These are phyloP conservation scores for Geodia barretti DNA, from an alignment of 37 sponge, comb jelly and placozoan genomes.

Conservation along the genomic window DNA sequence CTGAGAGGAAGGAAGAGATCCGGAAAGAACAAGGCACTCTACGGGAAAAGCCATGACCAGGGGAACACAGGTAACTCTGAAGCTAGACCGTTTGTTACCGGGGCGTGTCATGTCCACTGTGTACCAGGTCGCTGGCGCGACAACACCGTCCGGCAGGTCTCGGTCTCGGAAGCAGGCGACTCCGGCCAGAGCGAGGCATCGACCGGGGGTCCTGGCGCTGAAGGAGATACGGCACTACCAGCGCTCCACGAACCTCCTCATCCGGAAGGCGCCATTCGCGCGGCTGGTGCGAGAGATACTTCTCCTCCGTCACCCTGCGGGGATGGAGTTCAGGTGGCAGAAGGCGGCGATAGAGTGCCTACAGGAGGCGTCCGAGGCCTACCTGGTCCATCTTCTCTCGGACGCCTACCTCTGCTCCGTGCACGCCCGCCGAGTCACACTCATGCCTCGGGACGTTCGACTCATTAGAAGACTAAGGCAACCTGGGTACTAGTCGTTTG, in stretches of 20 bases:
- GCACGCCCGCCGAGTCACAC: constrained; percentile 71
- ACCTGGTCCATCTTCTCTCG: constrained; percentile 52
- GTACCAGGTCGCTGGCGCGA: not conserved
- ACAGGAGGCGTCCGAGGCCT: constrained; percentile 80
- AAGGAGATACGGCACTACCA: constrained; percentile 57
- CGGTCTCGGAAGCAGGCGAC: constrained; percentile 22
- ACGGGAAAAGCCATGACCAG: not conserved
- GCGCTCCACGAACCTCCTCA: constrained; percentile 51
- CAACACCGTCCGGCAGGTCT: too few species aligned
- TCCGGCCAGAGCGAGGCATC: not conserved
- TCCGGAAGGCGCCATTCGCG: constrained; percentile 63
- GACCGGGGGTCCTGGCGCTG: constrained; percentile 14
- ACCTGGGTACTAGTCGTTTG: not conserved
- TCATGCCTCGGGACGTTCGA: constrained; percentile 61
- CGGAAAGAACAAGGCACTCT: not conserved
- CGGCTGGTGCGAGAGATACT: constrained; percentile 42
- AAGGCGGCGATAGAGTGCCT: constrained; percentile 66
- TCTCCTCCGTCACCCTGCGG: constrained; percentile 16
- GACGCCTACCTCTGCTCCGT: constrained; percentile 60
- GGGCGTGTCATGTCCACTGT: not conserved
- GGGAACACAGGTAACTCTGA: not conserved
- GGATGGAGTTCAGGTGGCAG: constrained; percentile 61
- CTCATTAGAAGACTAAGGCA: constrained; percentile 43
- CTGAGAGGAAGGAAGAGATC: too few species aligned
- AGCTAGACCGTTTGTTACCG: not conserved